These are phyloP conservation scores for Mus minutoides DNA, from an alignment of 2,797 vertebrate genomes.

Conservation along the genomic window DNA sequence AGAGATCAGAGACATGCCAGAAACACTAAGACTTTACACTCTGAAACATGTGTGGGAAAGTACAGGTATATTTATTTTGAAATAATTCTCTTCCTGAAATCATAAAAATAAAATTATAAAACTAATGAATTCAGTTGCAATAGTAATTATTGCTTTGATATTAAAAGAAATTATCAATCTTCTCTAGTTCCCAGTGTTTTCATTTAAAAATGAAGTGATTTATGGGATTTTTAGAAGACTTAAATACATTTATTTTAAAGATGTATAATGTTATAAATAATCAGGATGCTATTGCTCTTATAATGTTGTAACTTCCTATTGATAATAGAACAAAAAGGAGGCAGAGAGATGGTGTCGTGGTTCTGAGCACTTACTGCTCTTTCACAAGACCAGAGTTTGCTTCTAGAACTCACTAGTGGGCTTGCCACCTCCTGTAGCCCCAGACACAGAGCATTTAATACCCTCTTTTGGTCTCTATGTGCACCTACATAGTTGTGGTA, in stretches of 20 bases:
- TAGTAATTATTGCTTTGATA: background rate
- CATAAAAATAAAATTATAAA: background rate
- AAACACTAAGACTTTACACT: background rate
- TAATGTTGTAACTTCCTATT: background rate
- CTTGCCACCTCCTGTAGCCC: background rate
- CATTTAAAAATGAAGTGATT: constrained; percentile 18
- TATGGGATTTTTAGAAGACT: background rate
- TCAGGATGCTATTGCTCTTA: background rate
- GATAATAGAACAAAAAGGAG: background rate
- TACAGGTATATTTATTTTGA: background rate
- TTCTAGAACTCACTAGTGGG: background rate
- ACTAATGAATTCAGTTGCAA: background rate
- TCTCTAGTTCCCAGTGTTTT: background rate
- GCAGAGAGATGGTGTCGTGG: background rate
- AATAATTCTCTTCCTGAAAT: background rate
- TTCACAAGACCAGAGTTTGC: background rate
- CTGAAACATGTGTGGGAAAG: background rate
- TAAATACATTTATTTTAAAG: constrained; percentile 10
- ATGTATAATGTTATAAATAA: background rate
- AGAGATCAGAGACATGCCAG: rapidly evolving
- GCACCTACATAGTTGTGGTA: background rate
- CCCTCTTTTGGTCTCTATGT: background rate
- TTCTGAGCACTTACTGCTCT: background rate
- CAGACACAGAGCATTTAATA: background rate
- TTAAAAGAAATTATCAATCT: background rate